These are phyloP conservation scores for Nothoprocta perdicaria DNA, from an alignment of 2,113 vertebrate species.

Conservation along the genomic window DNA sequence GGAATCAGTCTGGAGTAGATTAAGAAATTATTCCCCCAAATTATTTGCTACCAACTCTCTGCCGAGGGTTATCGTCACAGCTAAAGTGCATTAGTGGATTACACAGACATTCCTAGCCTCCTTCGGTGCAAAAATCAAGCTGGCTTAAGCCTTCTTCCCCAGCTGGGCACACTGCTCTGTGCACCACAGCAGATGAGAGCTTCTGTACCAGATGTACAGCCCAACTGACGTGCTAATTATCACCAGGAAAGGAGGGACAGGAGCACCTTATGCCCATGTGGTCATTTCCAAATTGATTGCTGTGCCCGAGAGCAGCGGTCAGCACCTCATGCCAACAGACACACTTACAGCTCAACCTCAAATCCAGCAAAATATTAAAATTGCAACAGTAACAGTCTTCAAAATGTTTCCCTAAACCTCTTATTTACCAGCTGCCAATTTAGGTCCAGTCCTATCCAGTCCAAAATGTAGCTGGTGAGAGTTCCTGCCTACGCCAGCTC, in stretches of 20 bases:
- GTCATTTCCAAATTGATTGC: not conserved
- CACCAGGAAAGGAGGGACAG: accelerated
- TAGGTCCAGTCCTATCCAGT: not conserved
- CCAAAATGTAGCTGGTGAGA: not conserved
- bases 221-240: not conserved
- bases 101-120: accelerated
- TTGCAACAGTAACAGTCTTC: not conserved
- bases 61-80: not conserved
- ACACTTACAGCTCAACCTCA: not conserved
- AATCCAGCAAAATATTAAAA: not conserved
- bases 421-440: not conserved
- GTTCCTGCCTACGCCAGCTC: no score
- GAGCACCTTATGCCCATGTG: accelerated
- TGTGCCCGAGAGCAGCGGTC: not conserved
- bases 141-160: not conserved
- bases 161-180: not conserved
- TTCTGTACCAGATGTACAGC: accelerated
- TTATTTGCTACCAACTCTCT: not conserved
- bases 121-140: not conserved
- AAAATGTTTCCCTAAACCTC: not conserved
- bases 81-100: not conserved
- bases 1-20: not conserved
- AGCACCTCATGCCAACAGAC: not conserved
- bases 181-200: not conserved
- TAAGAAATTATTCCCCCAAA: not conserved